phyloP scores from a whole-genome alignment of 2,113 vertebrate species.

The Trachemys scripta region DNA sequence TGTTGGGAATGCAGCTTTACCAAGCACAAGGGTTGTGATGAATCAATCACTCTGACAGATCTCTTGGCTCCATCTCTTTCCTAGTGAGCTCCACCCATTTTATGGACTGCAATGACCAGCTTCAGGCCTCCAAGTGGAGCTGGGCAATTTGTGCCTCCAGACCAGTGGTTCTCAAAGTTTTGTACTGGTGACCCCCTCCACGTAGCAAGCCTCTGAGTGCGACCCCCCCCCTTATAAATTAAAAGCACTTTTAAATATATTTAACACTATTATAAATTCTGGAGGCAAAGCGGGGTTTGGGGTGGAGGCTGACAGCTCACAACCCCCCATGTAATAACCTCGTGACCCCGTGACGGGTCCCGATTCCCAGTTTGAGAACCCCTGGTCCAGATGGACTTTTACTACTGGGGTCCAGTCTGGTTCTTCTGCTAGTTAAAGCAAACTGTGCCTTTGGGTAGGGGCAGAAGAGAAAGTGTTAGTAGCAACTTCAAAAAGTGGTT shows the following conservation, averaged over 20 bases:
- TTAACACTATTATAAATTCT: no score
- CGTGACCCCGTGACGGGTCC: no score
- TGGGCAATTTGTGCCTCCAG: not conserved
- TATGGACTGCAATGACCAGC: not conserved
- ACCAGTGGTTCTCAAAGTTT: no score
- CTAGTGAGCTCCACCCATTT: conserved; percentile 56
- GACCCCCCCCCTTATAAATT: no score
- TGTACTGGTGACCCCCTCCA: no score
- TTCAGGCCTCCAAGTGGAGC: conserved; percentile 36
- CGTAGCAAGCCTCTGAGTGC: no score
- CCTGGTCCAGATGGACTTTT: not conserved
- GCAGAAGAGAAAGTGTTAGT: accelerated
- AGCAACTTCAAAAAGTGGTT: not conserved
- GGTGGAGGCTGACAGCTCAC: no score
- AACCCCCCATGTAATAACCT: no score
- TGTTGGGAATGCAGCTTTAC: conserved; percentile 54
- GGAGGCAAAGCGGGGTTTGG: no score
- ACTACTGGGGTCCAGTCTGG: conserved; percentile 9
- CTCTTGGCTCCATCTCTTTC: conserved; percentile 25
- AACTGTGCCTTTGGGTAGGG: not conserved
- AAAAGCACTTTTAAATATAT: no score
- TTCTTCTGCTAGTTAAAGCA: not conserved
- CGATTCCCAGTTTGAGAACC: no score
- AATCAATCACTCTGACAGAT: not conserved
- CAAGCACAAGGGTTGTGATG: conserved; percentile 4